A percentile compares a stretch with the other conserved stretches of the same genome.
phyloP scores from a whole-genome alignment of 2,888 invertebrate genomes.

The Tetramorium bicarinatum region DNA sequence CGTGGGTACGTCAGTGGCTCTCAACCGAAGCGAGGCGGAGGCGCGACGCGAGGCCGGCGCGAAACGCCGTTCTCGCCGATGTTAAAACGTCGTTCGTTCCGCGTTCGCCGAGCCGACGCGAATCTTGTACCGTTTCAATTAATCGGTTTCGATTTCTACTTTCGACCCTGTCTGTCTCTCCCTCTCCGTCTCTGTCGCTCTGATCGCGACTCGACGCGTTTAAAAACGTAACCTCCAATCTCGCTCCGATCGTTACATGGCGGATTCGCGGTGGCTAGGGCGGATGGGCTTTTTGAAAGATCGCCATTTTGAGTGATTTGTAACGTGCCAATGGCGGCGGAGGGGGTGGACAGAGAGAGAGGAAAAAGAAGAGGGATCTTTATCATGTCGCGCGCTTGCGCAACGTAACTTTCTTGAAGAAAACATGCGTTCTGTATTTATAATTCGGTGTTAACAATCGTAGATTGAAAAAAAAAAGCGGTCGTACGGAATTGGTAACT shows the following conservation, averaged over 20 bases:
- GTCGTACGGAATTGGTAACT: no score
- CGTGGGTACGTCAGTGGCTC: slow-evolving; percentile 60
- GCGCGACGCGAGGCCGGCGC: background rate
- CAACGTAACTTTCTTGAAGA: background rate
- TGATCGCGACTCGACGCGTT: background rate
- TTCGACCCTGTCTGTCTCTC: background rate
- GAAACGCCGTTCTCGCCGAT: background rate
- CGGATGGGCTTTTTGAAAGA: background rate
- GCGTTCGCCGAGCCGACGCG: background rate
- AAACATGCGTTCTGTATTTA: background rate
- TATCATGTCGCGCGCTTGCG: background rate
- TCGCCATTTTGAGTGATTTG: slow-evolving; percentile 7
- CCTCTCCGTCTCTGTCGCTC: background rate
- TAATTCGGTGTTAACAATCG: background rate
- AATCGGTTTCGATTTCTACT: background rate
- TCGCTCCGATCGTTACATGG: slow-evolving; percentile 14
- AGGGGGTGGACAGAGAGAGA: background rate
- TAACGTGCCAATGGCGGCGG: background rate
- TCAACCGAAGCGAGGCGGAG: slow-evolving; percentile 17
- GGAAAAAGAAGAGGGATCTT: background rate
- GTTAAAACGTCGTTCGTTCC: background rate
- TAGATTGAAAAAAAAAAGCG: background rate
- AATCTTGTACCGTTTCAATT: background rate
- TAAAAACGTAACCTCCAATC: slow-evolving; percentile 27
- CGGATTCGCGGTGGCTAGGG: background rate